These are phyloP conservation scores for Aptenodytes patagonicus DNA, from an alignment of 2,113 vertebrate genomes.

Conservation along the genomic window DNA sequence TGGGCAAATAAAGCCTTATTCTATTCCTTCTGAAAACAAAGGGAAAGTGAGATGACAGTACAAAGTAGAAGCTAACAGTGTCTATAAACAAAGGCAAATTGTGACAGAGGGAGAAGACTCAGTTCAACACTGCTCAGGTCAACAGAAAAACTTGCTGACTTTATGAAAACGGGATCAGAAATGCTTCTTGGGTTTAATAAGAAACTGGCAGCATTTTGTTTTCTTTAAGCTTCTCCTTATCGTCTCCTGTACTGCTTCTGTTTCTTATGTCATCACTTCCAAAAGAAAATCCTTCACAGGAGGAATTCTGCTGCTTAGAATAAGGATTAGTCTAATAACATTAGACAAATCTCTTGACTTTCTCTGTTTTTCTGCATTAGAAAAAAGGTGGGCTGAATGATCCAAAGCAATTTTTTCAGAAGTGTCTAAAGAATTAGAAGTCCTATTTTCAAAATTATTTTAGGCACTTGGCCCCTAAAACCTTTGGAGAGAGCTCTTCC, in stretches of 20 bases:
- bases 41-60: not conserved
- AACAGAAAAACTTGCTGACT: not conserved
- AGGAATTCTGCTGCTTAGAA: conserved; percentile 12
- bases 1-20: not conserved
- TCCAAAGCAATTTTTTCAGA: not conserved
- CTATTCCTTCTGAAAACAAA: not conserved
- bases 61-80: not conserved
- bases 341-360: not conserved
- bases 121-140: not conserved
- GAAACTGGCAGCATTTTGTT: not conserved
- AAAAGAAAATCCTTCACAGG: conserved; percentile 27
- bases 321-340: conserved; percentile 16
- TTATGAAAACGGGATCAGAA: not conserved
- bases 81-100: not conserved
- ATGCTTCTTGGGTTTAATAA: not conserved
- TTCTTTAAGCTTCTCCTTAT: conserved; percentile 24
- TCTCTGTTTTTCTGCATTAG: not conserved
- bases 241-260: not conserved
- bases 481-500: not conserved
- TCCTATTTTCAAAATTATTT: not conserved
- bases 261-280: not conserved
- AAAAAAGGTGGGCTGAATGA: not conserved
- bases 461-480: not conserved
- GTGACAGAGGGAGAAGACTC: not conserved
- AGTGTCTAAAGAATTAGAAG: not conserved